Base-by-base conservation (phyloP, 1,140 invertebrate genomes). In the Aphaenogaster floridana region DNA sequence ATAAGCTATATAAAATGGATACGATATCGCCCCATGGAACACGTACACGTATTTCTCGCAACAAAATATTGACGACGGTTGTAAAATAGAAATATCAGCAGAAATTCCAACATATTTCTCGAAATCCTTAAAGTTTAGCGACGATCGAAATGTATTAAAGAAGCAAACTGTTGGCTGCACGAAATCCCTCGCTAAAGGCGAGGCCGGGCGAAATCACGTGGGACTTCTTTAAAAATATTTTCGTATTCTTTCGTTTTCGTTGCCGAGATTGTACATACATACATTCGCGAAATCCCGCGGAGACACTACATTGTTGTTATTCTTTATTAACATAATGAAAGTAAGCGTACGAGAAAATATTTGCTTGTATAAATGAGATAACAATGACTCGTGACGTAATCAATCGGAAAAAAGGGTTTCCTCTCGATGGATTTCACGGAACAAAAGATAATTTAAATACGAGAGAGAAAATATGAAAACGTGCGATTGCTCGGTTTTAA, bases 11-110 rank as follows among this genome's bases (percentile, higher is more conserved):
- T 17, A 78, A 48, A 63, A 63, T 42, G 3, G 34, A 63, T 13
- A 17, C 13, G 1, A 63, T 63, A 63, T 61, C 8, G 1, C 4
- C 21, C 0, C 7, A 39, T 15, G 11, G 66, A 66, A 66, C 36
- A 36, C 28, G 21, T 21, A 8, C 15, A 34, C 9, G 39, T 21
- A 57, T 77, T 78, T 36, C 13, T 2, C 3, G 7, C 28, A 50
- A 48, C 13, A 11, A 36, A 66, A 34, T 79, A 79, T 66, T 34
- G 28, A 66, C 2, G 42, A 21, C 4, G 4, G 0, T 42, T 36
- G 34, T 68, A 42, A 69, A 80, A 68, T 64, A 52, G 45, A 36
- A 80, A 80, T 42, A 79, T 68, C 34, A 79, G 13, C 11, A 7
- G n/a, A 17, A 69, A 80, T 21, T 21, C 3, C 45, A 13, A 21